Evolutionary conservation across 2,888 invertebrate species (phyloP), one percentile per base, ranked within the genome.

Genomic region (Habrosyne pyritoides): DNA sequence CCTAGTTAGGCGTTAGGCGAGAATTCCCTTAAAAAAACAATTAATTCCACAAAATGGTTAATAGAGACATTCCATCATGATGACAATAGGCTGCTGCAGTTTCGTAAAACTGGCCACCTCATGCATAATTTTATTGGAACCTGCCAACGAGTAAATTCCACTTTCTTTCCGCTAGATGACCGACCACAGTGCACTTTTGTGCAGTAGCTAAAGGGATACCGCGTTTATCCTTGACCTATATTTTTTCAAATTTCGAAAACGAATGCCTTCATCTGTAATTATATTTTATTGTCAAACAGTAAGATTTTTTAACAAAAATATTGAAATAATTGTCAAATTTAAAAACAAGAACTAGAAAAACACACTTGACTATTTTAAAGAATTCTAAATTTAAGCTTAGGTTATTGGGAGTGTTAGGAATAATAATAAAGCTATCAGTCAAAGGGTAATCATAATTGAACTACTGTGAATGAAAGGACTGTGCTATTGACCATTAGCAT

Each of bases 161-260:
- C 72, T 70, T 65, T 67, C 69, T 59, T 67, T 71, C 69, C 69
- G 18, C 42, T 28, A 53, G 28, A 14, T 26, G 46, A 36, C 48
- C 47, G 7, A 10, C n/a, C n/a, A 36, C 26, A 50, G 28, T 28
- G 8, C 4, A 24, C 10, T 50, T 12, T 24, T 21, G 14, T 21
- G 28, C 50, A 50, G 30, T 26, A 30, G 6, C 26, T 8, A n/a
- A 26, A 48, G 12, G 18, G 10, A n/a, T 49, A 26, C n/a, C 28
- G 8, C 28, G 28, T 28, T 7, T 8, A 30, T 10, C 30, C 12
- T 10, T 50, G 28, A 10, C 10, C 18, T 42, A 42, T 42, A 18
- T 36, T 14, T 33, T n/a, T n/a, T n/a, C n/a, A n/a, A n/a, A n/a
- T n/a, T n/a, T n/a, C n/a, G n/a, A n/a, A n/a, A n/a, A n/a, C n/a